A percentile compares a stretch with the other conserved stretches of the same genome.
Conservation (phyloP, 2,888 invertebrate genomes). For the Hipparchia semele region DNA sequence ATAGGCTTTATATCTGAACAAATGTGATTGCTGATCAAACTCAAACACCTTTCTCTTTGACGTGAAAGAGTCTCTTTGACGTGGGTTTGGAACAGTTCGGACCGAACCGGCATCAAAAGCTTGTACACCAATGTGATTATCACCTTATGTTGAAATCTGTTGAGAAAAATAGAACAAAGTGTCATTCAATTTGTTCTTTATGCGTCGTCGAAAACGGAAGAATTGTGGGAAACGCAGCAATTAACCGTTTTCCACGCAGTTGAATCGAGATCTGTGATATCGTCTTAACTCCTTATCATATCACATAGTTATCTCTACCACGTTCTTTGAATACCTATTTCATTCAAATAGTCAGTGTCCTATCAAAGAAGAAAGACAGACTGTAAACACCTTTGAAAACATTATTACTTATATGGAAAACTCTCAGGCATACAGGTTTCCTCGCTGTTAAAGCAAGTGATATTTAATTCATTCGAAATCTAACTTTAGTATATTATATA, state of each 20-base stretch:
- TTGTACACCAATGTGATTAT: neutral
- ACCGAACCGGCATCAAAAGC: neutral
- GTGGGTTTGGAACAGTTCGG: neutral
- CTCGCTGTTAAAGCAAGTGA: no score
- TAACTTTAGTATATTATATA: no score
- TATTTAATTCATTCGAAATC: no score
- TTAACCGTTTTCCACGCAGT: conserved; percentile 3
- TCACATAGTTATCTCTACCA: conserved; percentile 6
- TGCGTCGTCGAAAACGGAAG: conserved; percentile 19
- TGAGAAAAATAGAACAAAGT: conserved; percentile 31
- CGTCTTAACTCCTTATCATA: neutral
- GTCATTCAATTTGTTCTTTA: conserved; percentile 32
- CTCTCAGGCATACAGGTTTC: no score
- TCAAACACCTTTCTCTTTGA: no score
- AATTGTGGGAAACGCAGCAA: conserved; percentile 19
- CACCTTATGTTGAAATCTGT: conserved; percentile 9
- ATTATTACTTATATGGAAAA: no score
- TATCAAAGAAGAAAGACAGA: no score
- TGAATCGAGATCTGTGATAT: conserved; percentile 1
- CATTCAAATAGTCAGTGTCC: no score
- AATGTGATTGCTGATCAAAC: no score
- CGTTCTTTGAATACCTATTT: neutral
- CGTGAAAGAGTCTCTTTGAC: no score
- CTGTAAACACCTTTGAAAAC: no score
- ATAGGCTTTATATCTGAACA: no score